These are phyloP conservation scores for Drosophila sturtevanti DNA, from an alignment of 1,140 invertebrate species.

Conservation along the genomic window DNA sequence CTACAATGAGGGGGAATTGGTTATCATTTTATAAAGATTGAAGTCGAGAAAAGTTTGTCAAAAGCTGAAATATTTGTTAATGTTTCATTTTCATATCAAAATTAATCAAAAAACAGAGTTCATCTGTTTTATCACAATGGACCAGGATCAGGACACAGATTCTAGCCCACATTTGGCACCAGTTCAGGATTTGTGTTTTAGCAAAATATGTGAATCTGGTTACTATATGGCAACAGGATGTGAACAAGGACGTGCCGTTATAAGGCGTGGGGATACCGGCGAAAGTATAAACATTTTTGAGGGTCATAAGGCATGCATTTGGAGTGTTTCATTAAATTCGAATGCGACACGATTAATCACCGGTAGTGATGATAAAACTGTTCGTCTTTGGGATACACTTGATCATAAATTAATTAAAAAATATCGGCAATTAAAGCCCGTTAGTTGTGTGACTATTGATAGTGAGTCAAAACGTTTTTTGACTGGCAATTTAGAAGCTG, in stretches of 20 bases:
- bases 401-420: slow-evolving; percentile 93
- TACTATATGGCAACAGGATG: slow-evolving; percentile 94
- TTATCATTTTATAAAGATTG: slow-evolving; percentile 11
- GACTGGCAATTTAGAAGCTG: slow-evolving; percentile 84
- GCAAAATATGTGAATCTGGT: slow-evolving; percentile 92
- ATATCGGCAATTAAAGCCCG: slow-evolving; percentile 96
- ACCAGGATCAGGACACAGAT: slow-evolving; percentile 84
- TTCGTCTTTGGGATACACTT: slow-evolving; percentile 96
- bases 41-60: slow-evolving; percentile 1
- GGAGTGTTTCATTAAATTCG: slow-evolving; percentile 95
- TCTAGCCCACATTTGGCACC: slow-evolving; percentile 97
- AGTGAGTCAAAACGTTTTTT: slow-evolving; percentile 85
- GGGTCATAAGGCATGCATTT: slow-evolving; percentile 97
- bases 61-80: background rate
- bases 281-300: slow-evolving; percentile 98
- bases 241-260: slow-evolving; percentile 98
- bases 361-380: slow-evolving; percentile 96
- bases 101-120: background rate
- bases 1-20: no score
- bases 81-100: background rate
- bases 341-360: slow-evolving; percentile 95
- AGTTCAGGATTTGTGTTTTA: slow-evolving; percentile 97
- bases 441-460: slow-evolving; percentile 96
- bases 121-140: slow-evolving; percentile 15
- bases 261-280: slow-evolving; percentile 97